phyloP scores from a whole-genome alignment of 92 coral and sea anemone species.

The Epizoanthus illoricatus region DNA sequence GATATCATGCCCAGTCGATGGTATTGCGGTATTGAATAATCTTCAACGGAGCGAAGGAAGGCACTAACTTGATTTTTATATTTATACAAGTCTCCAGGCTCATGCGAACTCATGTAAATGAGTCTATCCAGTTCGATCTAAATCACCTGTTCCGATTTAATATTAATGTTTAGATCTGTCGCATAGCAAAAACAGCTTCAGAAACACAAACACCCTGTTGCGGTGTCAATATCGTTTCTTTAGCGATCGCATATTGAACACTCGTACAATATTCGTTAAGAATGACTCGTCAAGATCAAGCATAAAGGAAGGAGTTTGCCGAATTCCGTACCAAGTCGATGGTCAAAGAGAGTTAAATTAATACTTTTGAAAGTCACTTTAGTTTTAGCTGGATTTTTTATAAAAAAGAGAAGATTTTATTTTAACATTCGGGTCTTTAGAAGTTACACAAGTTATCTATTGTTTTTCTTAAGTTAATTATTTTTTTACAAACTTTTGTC shows the following conservation, averaged over 20 bases:
- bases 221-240: not conserved
- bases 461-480: too few species aligned
- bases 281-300: too few species aligned
- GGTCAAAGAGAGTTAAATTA: not conserved
- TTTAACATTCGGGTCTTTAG: too few species aligned
- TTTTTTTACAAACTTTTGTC: too few species aligned
- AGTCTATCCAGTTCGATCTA: not conserved
- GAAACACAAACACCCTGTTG: not conserved
- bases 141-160: conserved; percentile 17
- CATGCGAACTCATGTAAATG: not conserved
- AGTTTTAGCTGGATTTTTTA: not conserved
- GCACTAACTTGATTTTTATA: not conserved
- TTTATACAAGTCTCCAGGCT: not conserved
- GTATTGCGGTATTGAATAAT: not conserved
- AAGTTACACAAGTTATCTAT: too few species aligned
- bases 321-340: not conserved
- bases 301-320: too few species aligned
- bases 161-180: not conserved
- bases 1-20: not conserved
- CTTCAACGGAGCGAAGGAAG: not conserved
- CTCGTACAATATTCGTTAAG: conserved; percentile 10
- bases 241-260: not conserved
- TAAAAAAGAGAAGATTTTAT: not conserved
- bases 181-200: not conserved
- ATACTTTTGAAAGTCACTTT: not conserved